Conservation (phyloP, 2,888 invertebrate species). For the Onthophagus sagittarius region DNA sequence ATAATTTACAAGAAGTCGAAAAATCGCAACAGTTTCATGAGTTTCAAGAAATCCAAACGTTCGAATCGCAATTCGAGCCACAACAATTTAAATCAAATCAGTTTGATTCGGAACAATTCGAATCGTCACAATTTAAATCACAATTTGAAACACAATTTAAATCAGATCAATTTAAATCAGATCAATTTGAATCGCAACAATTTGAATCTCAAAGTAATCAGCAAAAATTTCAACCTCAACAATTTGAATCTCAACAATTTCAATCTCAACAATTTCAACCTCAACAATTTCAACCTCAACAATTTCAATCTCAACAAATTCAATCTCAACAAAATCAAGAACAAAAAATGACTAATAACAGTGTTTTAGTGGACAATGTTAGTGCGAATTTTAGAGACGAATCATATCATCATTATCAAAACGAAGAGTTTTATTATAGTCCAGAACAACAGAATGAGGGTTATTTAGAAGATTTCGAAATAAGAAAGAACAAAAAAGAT, state of each 20-base stretch:
- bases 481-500: constrained; percentile 36
- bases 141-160: too few species aligned
- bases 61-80: too few species aligned
- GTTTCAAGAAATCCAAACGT: too few species aligned
- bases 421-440: constrained; percentile 38
- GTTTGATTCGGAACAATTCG: too few species aligned
- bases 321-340: constrained; percentile 21
- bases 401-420: constrained; percentile 31
- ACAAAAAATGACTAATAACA: constrained; percentile 14
- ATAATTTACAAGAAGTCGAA: constrained; percentile 52
- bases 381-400: constrained; percentile 32
- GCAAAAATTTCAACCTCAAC: too few species aligned
- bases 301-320: neutral
- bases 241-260: neutral
- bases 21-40: constrained; percentile 24
- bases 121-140: too few species aligned
- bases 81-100: too few species aligned
- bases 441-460: constrained; percentile 34
- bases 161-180: too few species aligned
- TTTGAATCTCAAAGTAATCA: too few species aligned
- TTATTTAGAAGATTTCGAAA: constrained; percentile 26
- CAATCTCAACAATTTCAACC: constrained; percentile 21
- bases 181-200: too few species aligned
- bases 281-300: constrained; percentile 21
- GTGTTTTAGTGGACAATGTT: neutral